These are phyloP conservation scores for Hemiscyllium ocellatum DNA, from an alignment of 2,113 vertebrate genomes.

Conservation along the genomic window DNA sequence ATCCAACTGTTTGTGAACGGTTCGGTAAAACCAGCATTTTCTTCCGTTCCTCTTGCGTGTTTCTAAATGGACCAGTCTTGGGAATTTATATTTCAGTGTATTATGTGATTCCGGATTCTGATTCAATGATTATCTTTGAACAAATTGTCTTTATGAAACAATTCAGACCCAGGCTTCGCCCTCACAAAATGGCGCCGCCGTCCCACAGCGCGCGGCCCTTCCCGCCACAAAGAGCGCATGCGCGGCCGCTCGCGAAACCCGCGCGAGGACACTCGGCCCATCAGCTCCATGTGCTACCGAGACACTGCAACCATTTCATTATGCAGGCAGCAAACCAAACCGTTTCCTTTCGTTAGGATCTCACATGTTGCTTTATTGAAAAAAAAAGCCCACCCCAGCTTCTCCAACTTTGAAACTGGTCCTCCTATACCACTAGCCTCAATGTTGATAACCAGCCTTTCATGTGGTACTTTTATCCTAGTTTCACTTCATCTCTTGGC, in stretches of 20 bases:
- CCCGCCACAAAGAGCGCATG: too few relatives aligned
- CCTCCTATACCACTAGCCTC: too few relatives aligned
- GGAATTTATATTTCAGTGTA: background rate
- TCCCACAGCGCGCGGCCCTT: too few relatives aligned
- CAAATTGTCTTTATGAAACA: background rate
- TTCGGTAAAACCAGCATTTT: background rate
- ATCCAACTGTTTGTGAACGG: background rate
- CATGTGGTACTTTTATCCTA: background rate
- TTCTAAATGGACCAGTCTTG: too few relatives aligned
- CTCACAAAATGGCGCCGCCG: background rate
- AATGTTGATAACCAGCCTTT: too few relatives aligned
- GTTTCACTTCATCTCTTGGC: background rate
- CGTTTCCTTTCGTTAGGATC: background rate
- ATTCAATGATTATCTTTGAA: background rate
- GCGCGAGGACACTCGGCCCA: background rate
- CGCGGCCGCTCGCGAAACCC: too few relatives aligned
- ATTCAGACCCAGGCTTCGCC: background rate
- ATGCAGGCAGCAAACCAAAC: background rate
- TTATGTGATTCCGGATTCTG: background rate
- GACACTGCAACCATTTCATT: background rate
- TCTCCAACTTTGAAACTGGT: too few relatives aligned
- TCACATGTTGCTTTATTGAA: background rate
- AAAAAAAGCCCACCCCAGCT: too few relatives aligned
- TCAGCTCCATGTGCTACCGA: too few relatives aligned
- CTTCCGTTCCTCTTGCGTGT: background rate